Evolutionary conservation across 2,888 invertebrate species (phyloP).

Genomic region (Cinara cedri): DNA sequence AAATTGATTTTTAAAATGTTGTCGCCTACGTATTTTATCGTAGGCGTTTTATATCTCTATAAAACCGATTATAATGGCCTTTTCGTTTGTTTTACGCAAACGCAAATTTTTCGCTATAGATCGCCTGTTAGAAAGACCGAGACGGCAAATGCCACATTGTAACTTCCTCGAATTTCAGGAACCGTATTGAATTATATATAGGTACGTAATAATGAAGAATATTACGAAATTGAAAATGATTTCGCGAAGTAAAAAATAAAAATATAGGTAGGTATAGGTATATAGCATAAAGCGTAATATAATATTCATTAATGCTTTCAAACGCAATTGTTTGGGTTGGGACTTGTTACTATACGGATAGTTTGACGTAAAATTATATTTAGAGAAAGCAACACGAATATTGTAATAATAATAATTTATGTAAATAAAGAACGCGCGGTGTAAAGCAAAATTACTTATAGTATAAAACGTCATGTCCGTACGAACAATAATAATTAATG

Average conservation of each 20-base stretch:
- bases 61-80: too few relatives aligned
- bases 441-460: constrained; percentile 7
- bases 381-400: constrained; percentile 20
- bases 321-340: constrained; percentile 11
- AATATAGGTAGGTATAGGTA: too few relatives aligned
- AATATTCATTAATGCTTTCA: background rate
- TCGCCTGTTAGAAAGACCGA: too few relatives aligned
- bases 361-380: constrained; percentile 5
- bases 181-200: too few relatives aligned
- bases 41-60: too few relatives aligned
- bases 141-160: too few relatives aligned
- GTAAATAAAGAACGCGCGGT: background rate
- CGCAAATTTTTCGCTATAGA: too few relatives aligned
- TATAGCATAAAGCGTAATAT: background rate
- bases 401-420: constrained; percentile 11
- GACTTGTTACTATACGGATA: background rate
- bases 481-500: constrained; percentile 30
- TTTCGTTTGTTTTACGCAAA: too few relatives aligned
- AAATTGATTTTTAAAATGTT: too few relatives aligned
- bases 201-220: background rate
- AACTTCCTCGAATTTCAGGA: too few relatives aligned
- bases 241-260: background rate
- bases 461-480: constrained; percentile 3
- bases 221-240: background rate
- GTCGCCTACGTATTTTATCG: too few relatives aligned